These are phyloP conservation scores for Magallana angulata DNA, from an alignment of 1,140 invertebrate genomes.

Conservation along the genomic window DNA sequence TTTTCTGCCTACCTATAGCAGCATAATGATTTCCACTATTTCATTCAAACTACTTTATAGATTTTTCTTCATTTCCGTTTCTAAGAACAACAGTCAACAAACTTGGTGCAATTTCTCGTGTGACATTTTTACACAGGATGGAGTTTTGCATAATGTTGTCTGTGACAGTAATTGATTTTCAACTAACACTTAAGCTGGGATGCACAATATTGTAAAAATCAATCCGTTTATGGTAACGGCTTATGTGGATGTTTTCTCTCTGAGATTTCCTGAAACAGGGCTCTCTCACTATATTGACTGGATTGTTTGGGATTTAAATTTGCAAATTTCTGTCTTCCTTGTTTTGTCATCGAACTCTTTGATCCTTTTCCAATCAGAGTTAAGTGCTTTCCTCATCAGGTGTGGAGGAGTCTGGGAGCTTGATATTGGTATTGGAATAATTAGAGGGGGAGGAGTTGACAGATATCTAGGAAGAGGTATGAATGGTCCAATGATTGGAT, in stretches of 20 bases:
- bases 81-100: conserved; percentile 28
- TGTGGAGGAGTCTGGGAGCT: neutral
- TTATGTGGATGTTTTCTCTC: neutral
- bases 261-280: neutral
- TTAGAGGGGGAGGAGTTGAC: neutral
- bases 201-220: conserved; percentile 15
- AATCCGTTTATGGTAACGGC: neutral
- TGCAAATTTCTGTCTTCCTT: neutral
- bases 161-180: conserved; percentile 34
- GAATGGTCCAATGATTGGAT: neutral
- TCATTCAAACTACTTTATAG: neutral
- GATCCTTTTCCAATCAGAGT: neutral
- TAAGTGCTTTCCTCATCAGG: neutral
- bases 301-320: neutral
- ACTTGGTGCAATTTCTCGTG: neutral
- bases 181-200: neutral
- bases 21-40: neutral
- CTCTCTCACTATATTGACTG: neutral
- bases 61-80: conserved; percentile 28
- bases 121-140: conserved; percentile 28
- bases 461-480: neutral
- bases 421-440: neutral
- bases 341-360: neutral
- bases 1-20: too few species aligned
- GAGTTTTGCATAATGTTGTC: conserved; percentile 2